Evolutionary conservation across 2,797 vertebrate genomes (phyloP).

Genomic region (Pantherophis vulpinus): DNA sequence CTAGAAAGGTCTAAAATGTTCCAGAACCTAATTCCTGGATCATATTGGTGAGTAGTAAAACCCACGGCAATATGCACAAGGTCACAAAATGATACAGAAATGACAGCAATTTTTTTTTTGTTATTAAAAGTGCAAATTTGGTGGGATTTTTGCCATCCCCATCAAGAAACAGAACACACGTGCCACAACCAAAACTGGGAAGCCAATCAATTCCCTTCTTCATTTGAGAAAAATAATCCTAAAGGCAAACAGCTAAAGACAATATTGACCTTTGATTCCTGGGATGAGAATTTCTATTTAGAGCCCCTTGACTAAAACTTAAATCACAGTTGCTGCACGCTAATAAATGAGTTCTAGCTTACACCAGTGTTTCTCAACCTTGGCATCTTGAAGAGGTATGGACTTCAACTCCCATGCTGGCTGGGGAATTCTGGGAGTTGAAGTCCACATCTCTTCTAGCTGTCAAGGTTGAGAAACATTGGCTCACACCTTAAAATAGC

Average conservation of each 20-base stretch:
- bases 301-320: constrained; percentile 37
- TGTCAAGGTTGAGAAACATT: neutral
- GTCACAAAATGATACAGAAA: neutral
- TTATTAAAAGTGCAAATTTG: constrained; percentile 12
- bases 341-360: constrained; percentile 23
- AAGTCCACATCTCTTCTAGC: neutral
- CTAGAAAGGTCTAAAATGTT: neutral
- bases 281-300: constrained; percentile 28
- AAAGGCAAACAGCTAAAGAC: constrained; percentile 31
- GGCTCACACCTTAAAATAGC: constrained; percentile 22
- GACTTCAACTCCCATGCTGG: neutral
- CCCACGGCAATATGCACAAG: neutral
- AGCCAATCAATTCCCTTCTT: constrained; percentile 25
- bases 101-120: neutral
- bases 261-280: constrained; percentile 37
- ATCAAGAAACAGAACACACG: neutral
- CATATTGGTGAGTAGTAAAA: neutral
- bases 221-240: neutral
- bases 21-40: neutral
- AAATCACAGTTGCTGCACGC: constrained; percentile 33
- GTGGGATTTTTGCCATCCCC: neutral
- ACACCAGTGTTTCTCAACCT: neutral
- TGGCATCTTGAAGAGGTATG: neutral
- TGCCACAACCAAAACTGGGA: constrained; percentile 6
- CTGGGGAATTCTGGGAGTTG: neutral